Conservation (phyloP, 2,888 invertebrate genomes). For the Watsonalla cultraria region DNA sequence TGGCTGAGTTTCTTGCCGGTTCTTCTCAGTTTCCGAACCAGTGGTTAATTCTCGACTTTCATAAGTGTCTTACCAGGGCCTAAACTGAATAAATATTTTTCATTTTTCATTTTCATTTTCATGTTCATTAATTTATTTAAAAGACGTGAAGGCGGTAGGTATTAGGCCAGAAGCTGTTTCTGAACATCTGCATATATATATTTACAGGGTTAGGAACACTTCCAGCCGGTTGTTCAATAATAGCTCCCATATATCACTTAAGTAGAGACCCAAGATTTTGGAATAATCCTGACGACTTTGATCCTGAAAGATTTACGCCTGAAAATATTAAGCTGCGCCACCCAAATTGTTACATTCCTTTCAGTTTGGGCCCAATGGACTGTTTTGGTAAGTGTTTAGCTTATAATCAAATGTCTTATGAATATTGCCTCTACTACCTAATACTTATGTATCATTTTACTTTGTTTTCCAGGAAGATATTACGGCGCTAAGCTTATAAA, state of each 20-base stretch:
- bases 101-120: too few relatives aligned
- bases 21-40: too few relatives aligned
- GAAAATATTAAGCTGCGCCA: constrained; percentile 43
- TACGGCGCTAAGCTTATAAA: constrained; percentile 56
- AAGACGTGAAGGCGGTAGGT: too few relatives aligned
- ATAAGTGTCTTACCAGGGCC: too few relatives aligned
- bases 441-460: neutral
- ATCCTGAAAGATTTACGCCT: constrained; percentile 56
- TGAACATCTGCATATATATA: constrained; percentile 1
- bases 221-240: constrained; percentile 53
- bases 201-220: constrained; percentile 42
- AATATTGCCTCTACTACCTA: neutral
- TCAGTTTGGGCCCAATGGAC: constrained; percentile 66
- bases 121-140: too few relatives aligned
- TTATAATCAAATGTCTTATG: neutral
- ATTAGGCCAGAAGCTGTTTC: too few relatives aligned
- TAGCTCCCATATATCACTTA: constrained; percentile 51
- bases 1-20: too few relatives aligned
- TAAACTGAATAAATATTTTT: too few relatives aligned
- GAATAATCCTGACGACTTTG: constrained; percentile 48
- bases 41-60: too few relatives aligned
- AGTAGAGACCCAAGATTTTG: constrained; percentile 57
- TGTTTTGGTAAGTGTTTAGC: constrained; percentile 46
- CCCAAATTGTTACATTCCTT: constrained; percentile 54
- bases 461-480: constrained; percentile 44